phyloP scores from a whole-genome alignment of 2,113 vertebrate species.

The Rana temporaria region DNA sequence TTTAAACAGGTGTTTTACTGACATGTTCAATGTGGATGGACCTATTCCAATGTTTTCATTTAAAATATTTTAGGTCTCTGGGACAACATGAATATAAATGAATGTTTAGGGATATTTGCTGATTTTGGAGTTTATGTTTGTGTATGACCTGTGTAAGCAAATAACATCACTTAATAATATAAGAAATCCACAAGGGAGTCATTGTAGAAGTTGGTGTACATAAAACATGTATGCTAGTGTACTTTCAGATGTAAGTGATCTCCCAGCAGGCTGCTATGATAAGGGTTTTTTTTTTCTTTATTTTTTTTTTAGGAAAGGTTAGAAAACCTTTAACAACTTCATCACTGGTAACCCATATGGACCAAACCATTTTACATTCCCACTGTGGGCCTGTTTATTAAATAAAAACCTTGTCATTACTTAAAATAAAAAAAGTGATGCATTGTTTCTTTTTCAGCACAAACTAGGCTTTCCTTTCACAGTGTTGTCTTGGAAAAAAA shows the following conservation, averaged over 20 bases:
- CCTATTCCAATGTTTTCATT: conserved; percentile 19
- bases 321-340: too few species aligned
- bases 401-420: too few species aligned
- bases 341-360: too few species aligned
- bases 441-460: too few species aligned
- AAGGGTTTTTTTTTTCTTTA: too few species aligned
- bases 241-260: background rate
- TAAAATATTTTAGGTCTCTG: conserved; percentile 6
- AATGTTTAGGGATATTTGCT: background rate
- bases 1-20: conserved; percentile 15
- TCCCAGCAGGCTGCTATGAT: too few species aligned
- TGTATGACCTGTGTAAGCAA: background rate
- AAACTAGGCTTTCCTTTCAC: too few species aligned
- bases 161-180: background rate
- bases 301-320: too few species aligned
- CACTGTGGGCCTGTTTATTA: too few species aligned
- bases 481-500: too few species aligned
- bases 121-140: background rate
- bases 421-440: too few species aligned
- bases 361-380: too few species aligned
- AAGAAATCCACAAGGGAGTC: background rate
- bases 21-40: conserved; percentile 1
- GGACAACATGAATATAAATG: conserved; percentile 1
- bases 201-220: background rate
- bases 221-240: background rate